These are phyloP conservation scores for Cataglyphis albicans DNA, from an alignment of 2,888 invertebrate species.

Conservation along the genomic window DNA sequence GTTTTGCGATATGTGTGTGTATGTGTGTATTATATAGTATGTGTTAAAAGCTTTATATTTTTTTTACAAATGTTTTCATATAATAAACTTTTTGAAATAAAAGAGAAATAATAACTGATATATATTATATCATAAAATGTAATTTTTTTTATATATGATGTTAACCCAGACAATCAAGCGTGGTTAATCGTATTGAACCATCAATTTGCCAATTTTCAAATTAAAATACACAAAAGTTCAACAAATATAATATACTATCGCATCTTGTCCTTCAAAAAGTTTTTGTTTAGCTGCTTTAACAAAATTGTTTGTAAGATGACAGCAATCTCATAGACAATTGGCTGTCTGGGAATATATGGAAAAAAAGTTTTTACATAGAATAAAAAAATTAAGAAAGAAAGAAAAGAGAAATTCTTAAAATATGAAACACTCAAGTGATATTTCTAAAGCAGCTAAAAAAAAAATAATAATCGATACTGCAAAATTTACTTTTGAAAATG, in stretches of 20 bases:
- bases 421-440: not conserved
- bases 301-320: too few relatives aligned
- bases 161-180: too few relatives aligned
- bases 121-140: not conserved
- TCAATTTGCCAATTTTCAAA: too few relatives aligned
- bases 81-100: not conserved
- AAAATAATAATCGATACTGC: conserved; percentile 80
- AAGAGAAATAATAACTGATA: not conserved
- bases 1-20: not conserved
- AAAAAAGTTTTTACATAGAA: not conserved
- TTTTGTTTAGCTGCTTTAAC: too few relatives aligned
- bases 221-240: too few relatives aligned
- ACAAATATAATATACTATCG: too few relatives aligned
- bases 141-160: not conserved
- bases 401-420: not conserved
- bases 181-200: too few relatives aligned
- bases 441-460: not conserved
- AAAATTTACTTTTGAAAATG: conserved; percentile 87
- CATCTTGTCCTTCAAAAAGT: too few relatives aligned
- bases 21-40: too few relatives aligned
- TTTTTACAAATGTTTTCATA: not conserved
- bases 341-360: not conserved
- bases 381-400: not conserved
- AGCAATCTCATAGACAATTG: too few relatives aligned
- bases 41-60: not conserved